Evolutionary conservation across 2,797 vertebrate genomes (phyloP).

Genomic region (Lophius americanus): DNA sequence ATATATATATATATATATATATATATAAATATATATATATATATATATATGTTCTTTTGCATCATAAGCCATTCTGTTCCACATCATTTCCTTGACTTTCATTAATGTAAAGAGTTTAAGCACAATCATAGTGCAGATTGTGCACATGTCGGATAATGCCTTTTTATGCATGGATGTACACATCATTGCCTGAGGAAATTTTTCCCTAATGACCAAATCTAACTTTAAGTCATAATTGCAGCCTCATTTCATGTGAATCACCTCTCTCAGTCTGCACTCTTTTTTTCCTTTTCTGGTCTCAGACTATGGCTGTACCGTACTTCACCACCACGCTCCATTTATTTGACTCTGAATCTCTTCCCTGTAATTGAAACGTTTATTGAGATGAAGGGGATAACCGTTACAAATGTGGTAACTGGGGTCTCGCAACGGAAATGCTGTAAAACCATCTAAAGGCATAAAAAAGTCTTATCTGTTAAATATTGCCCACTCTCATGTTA

Average conservation of each 20-base stretch:
- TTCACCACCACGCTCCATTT: constrained; percentile 69
- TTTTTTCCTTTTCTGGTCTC: constrained; percentile 4
- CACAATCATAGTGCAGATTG: constrained; percentile 10
- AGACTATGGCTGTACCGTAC: constrained; percentile 50
- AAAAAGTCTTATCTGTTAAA: constrained; percentile 66
- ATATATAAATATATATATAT: too few relatives aligned
- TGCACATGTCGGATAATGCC: neutral
- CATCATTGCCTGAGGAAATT: constrained; percentile 19
- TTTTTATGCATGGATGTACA: constrained; percentile 5
- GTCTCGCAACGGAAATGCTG: constrained; percentile 55
- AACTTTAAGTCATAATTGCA: constrained; percentile 9
- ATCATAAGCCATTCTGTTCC: constrained; percentile 50
- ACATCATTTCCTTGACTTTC: constrained; percentile 47
- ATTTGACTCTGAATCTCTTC: constrained; percentile 63
- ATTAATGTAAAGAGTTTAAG: constrained; percentile 42
- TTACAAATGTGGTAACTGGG: constrained; percentile 70
- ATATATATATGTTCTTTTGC: constrained; percentile 32
- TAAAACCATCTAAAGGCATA: constrained; percentile 65
- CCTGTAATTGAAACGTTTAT: constrained; percentile 79
- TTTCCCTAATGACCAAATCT: constrained; percentile 42
- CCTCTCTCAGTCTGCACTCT: constrained; percentile 22
- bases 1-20: too few relatives aligned
- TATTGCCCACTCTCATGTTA: constrained; percentile 49
- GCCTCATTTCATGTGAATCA: constrained; percentile 45
- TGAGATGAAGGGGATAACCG: constrained; percentile 76